phyloP scores from a whole-genome alignment of 2,797 vertebrate genomes.

The Echeneis naucrates region DNA sequence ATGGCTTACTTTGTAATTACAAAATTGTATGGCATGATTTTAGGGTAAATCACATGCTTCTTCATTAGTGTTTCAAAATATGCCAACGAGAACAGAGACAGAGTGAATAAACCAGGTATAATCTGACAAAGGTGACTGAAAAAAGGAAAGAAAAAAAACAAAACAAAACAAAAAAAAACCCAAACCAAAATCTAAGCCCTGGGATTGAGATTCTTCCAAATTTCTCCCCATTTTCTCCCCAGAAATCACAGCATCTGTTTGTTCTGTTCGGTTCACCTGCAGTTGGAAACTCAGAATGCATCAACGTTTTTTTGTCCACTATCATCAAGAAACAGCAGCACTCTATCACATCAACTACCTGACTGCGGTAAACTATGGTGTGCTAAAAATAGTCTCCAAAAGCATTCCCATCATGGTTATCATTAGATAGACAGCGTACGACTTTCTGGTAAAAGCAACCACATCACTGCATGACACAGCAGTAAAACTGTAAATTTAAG shows the following conservation, averaged over 20 bases:
- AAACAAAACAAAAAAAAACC: too few species aligned
- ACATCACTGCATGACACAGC: neutral
- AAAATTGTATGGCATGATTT: constrained; percentile 62
- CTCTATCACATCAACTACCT: neutral
- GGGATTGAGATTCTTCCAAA: neutral
- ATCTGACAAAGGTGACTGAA: neutral
- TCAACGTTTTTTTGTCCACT: neutral
- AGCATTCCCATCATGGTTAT: neutral
- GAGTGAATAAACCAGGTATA: constrained; percentile 7
- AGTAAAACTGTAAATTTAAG: neutral
- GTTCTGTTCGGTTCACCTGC: neutral
- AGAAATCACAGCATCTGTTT: neutral
- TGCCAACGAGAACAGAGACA: constrained; percentile 32
- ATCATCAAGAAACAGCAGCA: neutral
- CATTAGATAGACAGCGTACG: neutral
- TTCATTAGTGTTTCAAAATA: constrained; percentile 23
- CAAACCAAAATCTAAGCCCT: neutral
- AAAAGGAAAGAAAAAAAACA: neutral
- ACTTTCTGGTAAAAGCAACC: neutral
- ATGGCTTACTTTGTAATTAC: constrained; percentile 73
- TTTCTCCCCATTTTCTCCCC: neutral
- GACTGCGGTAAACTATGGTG: neutral
- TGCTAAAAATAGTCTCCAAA: neutral
- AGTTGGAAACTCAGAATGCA: neutral
- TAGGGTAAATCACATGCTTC: constrained; percentile 57